Evolutionary conservation across 2,797 vertebrate genomes (phyloP).

Genomic region (Microhierax caerulescens): DNA sequence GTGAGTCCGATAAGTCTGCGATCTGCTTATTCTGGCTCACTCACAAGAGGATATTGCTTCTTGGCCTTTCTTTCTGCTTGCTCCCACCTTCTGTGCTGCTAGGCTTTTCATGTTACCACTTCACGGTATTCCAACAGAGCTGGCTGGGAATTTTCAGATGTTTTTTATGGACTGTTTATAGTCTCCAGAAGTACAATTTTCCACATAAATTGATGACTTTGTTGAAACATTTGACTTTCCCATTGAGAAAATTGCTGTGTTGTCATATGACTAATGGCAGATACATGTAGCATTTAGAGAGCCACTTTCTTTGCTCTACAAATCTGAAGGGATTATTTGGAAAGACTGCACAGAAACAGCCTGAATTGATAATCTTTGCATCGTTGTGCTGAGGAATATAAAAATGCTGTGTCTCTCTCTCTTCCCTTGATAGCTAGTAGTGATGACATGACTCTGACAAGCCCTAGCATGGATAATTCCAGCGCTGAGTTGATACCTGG

Average conservation of each 20-base stretch:
- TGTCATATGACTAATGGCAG: constrained; percentile 15
- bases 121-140: constrained; percentile 24
- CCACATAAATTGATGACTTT: constrained; percentile 14
- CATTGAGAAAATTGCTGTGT: background rate
- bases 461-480: constrained; percentile 98
- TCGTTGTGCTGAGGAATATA: background rate
- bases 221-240: constrained; percentile 37
- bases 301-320: background rate
- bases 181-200: constrained; percentile 41
- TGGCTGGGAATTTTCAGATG: constrained; percentile 34
- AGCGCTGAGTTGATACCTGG: constrained; percentile 92
- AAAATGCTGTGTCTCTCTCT: background rate
- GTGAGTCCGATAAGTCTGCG: constrained; percentile 1
- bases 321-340: background rate
- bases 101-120: constrained; percentile 33
- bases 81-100: constrained; percentile 39
- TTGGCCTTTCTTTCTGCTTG: constrained; percentile 10
- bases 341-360: background rate
- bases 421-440: constrained; percentile 86
- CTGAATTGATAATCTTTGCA: background rate
- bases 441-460: constrained; percentile 98
- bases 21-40: constrained; percentile 24
- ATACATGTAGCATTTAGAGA: background rate
- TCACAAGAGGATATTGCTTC: constrained; percentile 50
- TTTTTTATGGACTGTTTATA: constrained; percentile 53